Base-by-base conservation (phyloP, 2,113 vertebrate species). In the Spilogale gracilis region DNA sequence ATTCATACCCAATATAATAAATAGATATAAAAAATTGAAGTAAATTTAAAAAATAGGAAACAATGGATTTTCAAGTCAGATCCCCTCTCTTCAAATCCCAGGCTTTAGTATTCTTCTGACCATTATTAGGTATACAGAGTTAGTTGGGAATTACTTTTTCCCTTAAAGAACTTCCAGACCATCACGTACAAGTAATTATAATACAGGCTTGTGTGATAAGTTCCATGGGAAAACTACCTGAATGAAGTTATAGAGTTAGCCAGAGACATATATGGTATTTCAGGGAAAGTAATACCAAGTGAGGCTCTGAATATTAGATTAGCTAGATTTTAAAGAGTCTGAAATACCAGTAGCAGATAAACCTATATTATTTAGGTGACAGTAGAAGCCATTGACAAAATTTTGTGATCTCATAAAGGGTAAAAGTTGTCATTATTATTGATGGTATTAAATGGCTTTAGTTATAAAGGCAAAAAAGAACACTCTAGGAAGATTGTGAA, bases 381-480 rank as follows among this genome's bases (percentile, higher is more conserved):
- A 78, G 23, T 71, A 32, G 32, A 89, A 80, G n/a, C 56, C 56
- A 61, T 45, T 96, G 65, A 88, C 88, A 97, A 89, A 12, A 27
- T 45, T 43, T 84, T 97, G 83, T 38, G 9, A 79, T 45, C 23
- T 94, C 61, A 20, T 74, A 81, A 89, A 11, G 32, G 11, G 7
- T 95, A 83, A 87, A 89, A 21, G 74, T 23, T 85, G 6, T 89
- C 79, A 43, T 89, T 91, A 61, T 80, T 69, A 69, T 80, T 69
- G 38, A 69, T 69, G 17, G 32, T 69, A 38, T 38, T 65, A 78
- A 78, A 27, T 91, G 27, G 18, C 74, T 95, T 90, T 79, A 84
- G 78, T 93, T 95, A 58, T 17, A 67, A 71, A 63, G 30, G 50
- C 6, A 90, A 38, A 80, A 97, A 96, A 95, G 21, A 60, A 58